Evolutionary conservation across 1,140 invertebrate species (phyloP).

Genomic region (Teleogryllus occipitalis): DNA sequence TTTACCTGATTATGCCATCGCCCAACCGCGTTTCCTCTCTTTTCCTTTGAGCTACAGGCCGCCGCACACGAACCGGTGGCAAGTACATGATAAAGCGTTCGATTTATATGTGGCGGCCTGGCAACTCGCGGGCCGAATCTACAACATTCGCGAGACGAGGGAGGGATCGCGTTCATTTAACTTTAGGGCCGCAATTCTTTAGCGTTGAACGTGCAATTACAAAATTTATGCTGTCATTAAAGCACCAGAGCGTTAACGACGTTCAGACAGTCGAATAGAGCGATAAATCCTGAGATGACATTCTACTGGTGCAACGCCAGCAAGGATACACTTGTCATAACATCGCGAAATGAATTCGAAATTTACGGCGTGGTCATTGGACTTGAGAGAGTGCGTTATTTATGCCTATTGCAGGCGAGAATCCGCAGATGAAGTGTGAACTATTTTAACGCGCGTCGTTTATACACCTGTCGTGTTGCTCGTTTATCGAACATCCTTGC

Average conservation of each 20-base stretch:
- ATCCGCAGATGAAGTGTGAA: too few species aligned
- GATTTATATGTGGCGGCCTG: not conserved
- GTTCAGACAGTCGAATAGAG: not conserved
- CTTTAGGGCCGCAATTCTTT: not conserved
- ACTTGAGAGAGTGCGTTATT: too few species aligned
- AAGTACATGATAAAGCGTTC: not conserved
- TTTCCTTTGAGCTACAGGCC: not conserved
- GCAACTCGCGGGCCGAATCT: not conserved
- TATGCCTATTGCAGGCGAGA: too few species aligned
- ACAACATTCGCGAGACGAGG: not conserved
- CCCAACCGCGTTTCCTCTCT: not conserved
- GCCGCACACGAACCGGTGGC: too few species aligned
- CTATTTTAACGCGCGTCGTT: too few species aligned
- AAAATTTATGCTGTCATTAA: slow-evolving; percentile 2
- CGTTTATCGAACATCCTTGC: too few species aligned
- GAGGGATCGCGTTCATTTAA: not conserved
- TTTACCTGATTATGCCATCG: not conserved
- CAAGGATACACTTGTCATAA: not conserved
- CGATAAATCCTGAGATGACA: not conserved
- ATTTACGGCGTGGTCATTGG: not conserved
- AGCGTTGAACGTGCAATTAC: not conserved
- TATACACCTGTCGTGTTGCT: too few species aligned
- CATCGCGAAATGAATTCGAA: not conserved
- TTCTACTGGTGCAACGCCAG: not conserved
- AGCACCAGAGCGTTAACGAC: not conserved